A percentile compares a stretch with the other conserved stretches of the same genome.
These are phyloP conservation scores for Lontra canadensis DNA, from an alignment of 2,113 vertebrate genomes.

Conservation along the genomic window DNA sequence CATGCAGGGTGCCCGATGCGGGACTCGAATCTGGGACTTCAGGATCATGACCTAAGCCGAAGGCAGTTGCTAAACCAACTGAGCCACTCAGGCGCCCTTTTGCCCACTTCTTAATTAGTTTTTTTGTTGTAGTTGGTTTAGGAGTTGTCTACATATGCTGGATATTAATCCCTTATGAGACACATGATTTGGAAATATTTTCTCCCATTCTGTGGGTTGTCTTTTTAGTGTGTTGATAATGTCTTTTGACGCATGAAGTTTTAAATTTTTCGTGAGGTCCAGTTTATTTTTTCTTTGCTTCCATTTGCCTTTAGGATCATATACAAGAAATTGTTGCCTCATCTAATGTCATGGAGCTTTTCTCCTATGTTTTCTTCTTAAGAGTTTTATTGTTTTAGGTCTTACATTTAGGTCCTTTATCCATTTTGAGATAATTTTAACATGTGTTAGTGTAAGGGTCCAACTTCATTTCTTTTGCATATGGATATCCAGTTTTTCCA, in stretches of 20 bases:
- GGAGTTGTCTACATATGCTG: not conserved
- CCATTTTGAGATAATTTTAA: slow-evolving; percentile 12
- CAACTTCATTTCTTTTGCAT: not conserved
- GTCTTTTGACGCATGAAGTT: not conserved
- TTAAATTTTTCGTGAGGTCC: not conserved
- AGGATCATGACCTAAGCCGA: no score
- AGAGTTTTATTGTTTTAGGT: not conserved
- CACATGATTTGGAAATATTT: not conserved
- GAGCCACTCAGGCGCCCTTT: not conserved
- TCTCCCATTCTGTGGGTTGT: not conserved
- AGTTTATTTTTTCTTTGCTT: not conserved
- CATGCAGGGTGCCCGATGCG: no score
- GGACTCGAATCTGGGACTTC: no score
- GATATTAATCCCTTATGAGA: not conserved
- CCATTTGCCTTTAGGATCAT: not conserved
- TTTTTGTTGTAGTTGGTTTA: not conserved
- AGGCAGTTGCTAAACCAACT: no score
- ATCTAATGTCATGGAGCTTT: not conserved
- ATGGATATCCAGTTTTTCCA: not conserved
- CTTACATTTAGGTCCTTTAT: slow-evolving; percentile 1
- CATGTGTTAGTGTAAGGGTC: not conserved
- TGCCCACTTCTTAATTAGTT: not conserved
- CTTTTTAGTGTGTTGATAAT: not conserved
- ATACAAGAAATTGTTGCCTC: not conserved
- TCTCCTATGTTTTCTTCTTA: slow-evolving; percentile 1